Percentiles rank a stretch among this genome's conserved stretches.
phyloP scores from a whole-genome alignment of 2,113 vertebrate genomes.

The Centropus unirufus region DNA sequence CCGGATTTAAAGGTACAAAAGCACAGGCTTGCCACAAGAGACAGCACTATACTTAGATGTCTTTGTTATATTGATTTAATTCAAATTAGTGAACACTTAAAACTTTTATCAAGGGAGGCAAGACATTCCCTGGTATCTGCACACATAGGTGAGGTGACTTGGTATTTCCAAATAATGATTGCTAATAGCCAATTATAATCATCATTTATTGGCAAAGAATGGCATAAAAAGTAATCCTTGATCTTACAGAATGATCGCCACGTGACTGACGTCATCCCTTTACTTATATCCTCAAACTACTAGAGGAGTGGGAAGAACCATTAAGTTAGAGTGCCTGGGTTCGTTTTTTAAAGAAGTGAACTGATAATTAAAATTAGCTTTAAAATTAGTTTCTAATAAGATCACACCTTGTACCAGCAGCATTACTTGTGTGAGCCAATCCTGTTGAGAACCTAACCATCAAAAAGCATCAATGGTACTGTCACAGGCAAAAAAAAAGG shows the following conservation, averaged over 20 bases:
- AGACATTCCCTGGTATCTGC: neutral
- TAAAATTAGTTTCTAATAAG: neutral
- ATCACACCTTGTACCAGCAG: neutral
- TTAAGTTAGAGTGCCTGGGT: accelerated
- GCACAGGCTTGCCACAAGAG: neutral
- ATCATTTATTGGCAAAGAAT: neutral
- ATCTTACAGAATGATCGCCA: neutral
- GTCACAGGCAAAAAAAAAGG: neutral
- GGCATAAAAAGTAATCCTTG: neutral
- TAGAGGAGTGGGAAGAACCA: neutral
- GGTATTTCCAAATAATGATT: neutral
- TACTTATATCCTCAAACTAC: neutral
- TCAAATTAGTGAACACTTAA: neutral
- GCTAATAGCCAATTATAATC: neutral
- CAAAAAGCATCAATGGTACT: neutral
- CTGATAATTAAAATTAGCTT: neutral
- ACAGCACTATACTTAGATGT: neutral
- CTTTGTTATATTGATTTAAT: neutral
- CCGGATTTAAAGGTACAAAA: neutral
- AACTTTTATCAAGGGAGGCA: neutral
- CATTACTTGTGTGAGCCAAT: neutral
- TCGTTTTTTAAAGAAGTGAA: neutral
- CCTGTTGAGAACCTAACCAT: neutral
- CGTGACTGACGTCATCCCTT: neutral
- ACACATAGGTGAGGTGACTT: neutral